Evolutionary conservation across 2,797 vertebrate genomes (phyloP).

Genomic region (Sylvilagus floridanus): DNA sequence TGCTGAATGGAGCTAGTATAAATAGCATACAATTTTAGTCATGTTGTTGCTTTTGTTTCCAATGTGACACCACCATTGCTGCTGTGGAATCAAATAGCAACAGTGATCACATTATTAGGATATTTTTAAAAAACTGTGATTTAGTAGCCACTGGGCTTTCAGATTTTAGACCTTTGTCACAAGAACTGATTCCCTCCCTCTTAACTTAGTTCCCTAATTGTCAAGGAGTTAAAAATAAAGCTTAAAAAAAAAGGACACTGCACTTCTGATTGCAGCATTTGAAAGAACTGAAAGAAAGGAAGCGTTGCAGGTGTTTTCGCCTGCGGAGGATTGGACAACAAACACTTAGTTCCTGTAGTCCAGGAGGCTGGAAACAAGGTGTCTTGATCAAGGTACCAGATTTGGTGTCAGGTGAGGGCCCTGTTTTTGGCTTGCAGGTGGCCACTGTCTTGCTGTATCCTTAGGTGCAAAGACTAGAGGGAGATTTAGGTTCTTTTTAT

Average conservation of each 20-base stretch:
- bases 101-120: not conserved
- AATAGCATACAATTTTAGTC: not conserved
- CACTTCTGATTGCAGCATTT: constrained; percentile 92
- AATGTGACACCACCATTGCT: constrained; percentile 58
- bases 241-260: constrained; percentile 72
- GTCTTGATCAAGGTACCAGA: not conserved
- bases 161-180: not conserved
- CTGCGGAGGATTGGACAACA: not conserved
- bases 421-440: not conserved
- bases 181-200: not conserved
- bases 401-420: not conserved
- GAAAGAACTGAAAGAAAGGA: constrained; percentile 90
- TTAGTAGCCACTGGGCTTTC: constrained; percentile 3
- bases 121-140: not conserved
- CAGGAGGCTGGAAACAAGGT: not conserved
- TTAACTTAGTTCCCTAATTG: not conserved
- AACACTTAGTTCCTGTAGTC: not conserved
- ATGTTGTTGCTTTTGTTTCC: constrained; percentile 25
- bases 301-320: constrained; percentile 73
- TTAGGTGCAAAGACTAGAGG: too few species aligned
- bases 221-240: constrained; percentile 8
- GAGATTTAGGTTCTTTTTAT: not conserved
- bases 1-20: constrained; percentile 48
- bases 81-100: not conserved
- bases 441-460: not conserved